A percentile compares a stretch with the other conserved stretches of the same genome.
Evolutionary conservation across 92 coral and sea anemone species (phyloP).

Genomic region (Palythoa grandiflora): DNA sequence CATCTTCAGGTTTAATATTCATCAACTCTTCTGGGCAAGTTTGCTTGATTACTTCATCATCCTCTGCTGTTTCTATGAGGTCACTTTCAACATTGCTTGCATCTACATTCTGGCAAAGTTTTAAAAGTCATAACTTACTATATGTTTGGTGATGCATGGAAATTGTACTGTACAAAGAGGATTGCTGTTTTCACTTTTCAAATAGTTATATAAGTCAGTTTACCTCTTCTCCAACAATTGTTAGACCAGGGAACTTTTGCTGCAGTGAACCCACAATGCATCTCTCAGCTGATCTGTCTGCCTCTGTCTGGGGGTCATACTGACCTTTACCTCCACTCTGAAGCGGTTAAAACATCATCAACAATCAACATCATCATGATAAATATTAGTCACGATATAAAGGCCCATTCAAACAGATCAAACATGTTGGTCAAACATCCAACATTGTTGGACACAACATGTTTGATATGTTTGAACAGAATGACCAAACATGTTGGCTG

Average conservation of each 20-base stretch:
- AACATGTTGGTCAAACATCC: too few species aligned
- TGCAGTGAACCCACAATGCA: conserved; percentile 94
- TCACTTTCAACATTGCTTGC: conserved; percentile 71
- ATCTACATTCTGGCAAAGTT: conserved; percentile 66
- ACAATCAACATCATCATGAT: too few species aligned
- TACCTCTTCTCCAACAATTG: conserved; percentile 96
- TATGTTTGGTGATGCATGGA: too few species aligned
- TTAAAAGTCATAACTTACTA: not conserved
- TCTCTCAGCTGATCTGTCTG: conserved; percentile 94
- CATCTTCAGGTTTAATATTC: conserved; percentile 86
- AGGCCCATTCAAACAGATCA: too few species aligned
- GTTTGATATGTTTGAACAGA: too few species aligned
- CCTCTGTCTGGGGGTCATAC: conserved; percentile 97
- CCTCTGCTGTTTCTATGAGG: conserved; percentile 73
- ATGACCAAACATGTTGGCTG: too few species aligned
- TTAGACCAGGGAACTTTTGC: conserved; percentile 79
- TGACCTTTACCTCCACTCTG: conserved; percentile 74
- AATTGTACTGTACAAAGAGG: too few species aligned
- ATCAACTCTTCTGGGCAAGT: conserved; percentile 81
- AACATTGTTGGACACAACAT: too few species aligned
- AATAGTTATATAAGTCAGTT: not conserved
- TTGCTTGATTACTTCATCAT: conserved; percentile 72
- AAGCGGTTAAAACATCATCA: not conserved
- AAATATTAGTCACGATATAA: too few species aligned
- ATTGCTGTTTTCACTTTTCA: too few species aligned